phyloP scores from a whole-genome alignment of 2,888 invertebrate genomes.

The Automeris io region DNA sequence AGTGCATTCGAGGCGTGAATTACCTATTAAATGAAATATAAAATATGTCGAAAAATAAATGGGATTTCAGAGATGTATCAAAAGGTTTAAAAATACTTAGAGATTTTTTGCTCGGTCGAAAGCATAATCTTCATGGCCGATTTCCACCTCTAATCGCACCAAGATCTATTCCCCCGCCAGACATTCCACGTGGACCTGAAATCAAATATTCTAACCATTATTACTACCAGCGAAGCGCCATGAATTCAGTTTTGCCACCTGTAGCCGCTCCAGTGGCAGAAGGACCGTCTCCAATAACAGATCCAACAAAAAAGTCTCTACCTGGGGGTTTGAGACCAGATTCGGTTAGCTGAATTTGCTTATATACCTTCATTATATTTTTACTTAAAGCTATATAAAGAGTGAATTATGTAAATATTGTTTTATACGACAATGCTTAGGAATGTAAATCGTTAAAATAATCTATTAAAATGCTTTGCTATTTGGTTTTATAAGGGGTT shows the following conservation, averaged over 20 bases:
- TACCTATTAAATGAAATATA: too few species aligned
- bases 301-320: conserved; percentile 22
- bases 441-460: too few species aligned
- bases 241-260: conserved; percentile 50
- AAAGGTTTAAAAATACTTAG: conserved; percentile 36
- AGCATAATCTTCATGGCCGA: conserved; percentile 39
- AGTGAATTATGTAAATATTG: too few species aligned
- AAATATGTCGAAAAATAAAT: conserved; percentile 20
- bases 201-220: conserved; percentile 44
- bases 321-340: conserved; percentile 30
- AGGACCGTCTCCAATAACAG: conserved; percentile 27
- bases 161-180: conserved; percentile 47
- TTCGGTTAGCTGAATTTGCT: conserved; percentile 25
- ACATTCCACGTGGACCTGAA: conserved; percentile 48
- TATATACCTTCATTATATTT: too few species aligned
- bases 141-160: conserved; percentile 43
- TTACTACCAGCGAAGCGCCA: conserved; percentile 36
- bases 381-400: too few species aligned
- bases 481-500: too few species aligned
- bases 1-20: too few species aligned
- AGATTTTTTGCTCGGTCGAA: conserved; percentile 49
- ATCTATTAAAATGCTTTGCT: too few species aligned
- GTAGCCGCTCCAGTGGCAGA: conserved; percentile 52
- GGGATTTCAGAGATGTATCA: conserved; percentile 47
- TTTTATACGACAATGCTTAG: too few species aligned